phyloP scores from a whole-genome alignment of 2,113 vertebrate genomes.

The Eulemur rufifrons region DNA sequence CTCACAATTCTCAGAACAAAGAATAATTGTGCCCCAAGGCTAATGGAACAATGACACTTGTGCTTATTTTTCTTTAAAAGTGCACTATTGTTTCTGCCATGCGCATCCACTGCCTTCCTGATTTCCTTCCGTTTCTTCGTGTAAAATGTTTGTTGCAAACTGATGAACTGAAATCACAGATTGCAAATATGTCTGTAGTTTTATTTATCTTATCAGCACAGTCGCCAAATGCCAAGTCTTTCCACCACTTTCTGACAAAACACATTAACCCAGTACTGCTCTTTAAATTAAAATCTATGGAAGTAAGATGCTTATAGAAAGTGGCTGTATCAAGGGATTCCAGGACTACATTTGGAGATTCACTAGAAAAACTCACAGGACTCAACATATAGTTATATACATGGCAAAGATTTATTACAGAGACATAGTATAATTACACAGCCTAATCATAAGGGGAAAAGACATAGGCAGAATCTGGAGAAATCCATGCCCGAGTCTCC shows the following conservation, averaged over 20 bases:
- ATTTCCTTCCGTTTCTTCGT: constrained; percentile 37
- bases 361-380: not conserved
- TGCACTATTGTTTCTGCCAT: constrained; percentile 68
- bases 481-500: not conserved
- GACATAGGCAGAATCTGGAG: not conserved
- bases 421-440: not conserved
- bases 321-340: not conserved
- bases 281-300: not conserved
- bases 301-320: not conserved
- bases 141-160: constrained; percentile 43
- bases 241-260: constrained; percentile 34
- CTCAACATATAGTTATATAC: not conserved
- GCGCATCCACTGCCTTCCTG: constrained; percentile 51
- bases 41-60: constrained; percentile 70
- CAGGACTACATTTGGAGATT: not conserved
- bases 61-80: constrained; percentile 71
- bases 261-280: not conserved
- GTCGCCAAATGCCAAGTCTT: not conserved
- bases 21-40: constrained; percentile 66
- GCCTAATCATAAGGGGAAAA: not conserved
- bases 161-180: constrained; percentile 33
- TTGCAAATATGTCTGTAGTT: constrained; percentile 27
- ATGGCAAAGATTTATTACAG: not conserved
- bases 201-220: constrained; percentile 44
- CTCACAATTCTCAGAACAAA: constrained; percentile 69